Evolutionary conservation across 2,888 invertebrate genomes (phyloP), one percentile per base, ranked within the genome.

Genomic region (Cerceris ruficornis): DNA sequence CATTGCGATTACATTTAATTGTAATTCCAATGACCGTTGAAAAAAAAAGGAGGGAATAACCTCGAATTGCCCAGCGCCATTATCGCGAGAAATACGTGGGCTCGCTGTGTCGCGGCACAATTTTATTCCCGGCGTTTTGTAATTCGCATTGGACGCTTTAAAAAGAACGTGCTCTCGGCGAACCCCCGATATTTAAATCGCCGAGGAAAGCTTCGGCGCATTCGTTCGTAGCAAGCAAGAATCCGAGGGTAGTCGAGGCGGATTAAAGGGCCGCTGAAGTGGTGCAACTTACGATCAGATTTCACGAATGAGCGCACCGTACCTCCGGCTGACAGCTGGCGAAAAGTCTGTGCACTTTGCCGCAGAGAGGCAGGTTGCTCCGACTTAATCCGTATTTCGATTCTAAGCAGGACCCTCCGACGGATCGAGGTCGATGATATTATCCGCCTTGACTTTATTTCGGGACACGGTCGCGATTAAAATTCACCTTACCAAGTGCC

Each of bases 201-300:
- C 13, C 67, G 66, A 64, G 67, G 68, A 77, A 42, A 66, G 71
- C 70, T 70, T 41, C 46, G 50, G 49, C 83, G 70, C 68, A 77
- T 78, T 85, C 81, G 86, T 86, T 85, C 86, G 84, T 28, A 85
- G 77, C 82, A 84, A 81, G 77, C 82, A 72, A 72, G 76, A 70
- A 70, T 79, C 69, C 73, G 73, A 81, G 86, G 73, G 84, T 57
- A 79, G 85, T 70, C 68, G 71, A 67, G 82, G 59, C 80, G 84
- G 86, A 86, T 86, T 85, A 84, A 84, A 80, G 85, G 82, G 73
- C 75, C 80, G 82, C 69, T 86, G 83, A 86, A 87, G 88, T 88
- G 85, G 83, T 86, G 83, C 83, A 82, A 87, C 80, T 81, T 81
- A 82, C 87, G 84, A 89, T 89, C 88, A 86, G 87, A 89, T 89